Evolutionary conservation across 2,113 vertebrate species (phyloP), one percentile per base, ranked within the genome.

Genomic region (Solea senegalensis): DNA sequence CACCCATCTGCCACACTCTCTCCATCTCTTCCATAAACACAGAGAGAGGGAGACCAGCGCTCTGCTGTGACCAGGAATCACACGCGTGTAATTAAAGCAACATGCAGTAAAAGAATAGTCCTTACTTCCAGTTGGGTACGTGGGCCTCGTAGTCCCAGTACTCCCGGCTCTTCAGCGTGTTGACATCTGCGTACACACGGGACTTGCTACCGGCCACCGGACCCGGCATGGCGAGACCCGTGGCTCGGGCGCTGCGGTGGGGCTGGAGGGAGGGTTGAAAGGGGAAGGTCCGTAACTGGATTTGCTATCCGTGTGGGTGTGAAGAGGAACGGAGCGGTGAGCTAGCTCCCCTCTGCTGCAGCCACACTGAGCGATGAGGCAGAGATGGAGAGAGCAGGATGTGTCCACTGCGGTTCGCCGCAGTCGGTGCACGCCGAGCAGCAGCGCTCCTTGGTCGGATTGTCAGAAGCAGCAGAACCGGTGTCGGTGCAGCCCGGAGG

Each of bases 101-200:
- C 28, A 10, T 40, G 66, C 67, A 72, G 68, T 40, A 71, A 71
- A 59, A 81, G 2, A 88, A 72, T 77, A 56, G 14, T 74, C 72
- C 94, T 95, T 94, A 98, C 97, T 97, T 97, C 97, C 97, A 98
- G 92, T 94, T 96, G 79, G 97, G 96, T 73, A 97, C 94, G 91
- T 98, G 96, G 86, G 96, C 87, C 91, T 98, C 97, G 79, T 98
- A 98, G 92, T 98, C 97, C 97, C 97, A 98, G 93, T 98, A 98
- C 78, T 98, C 97, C 91, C 97, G 95, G 95, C 96, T 97, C 92
- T 96, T 96, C 91, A 97, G 92, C 88, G 95, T 96, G 95, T 98
- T 98, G 89, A 96, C 96, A 87, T 98, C 97, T 89, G 95, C 95
- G 93, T 98, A 98, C 84, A 98, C 96, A 92, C 96, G 95, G 93